These are phyloP conservation scores for Torymus tubicola DNA, from an alignment of 2,888 invertebrate genomes.

Conservation along the genomic window DNA sequence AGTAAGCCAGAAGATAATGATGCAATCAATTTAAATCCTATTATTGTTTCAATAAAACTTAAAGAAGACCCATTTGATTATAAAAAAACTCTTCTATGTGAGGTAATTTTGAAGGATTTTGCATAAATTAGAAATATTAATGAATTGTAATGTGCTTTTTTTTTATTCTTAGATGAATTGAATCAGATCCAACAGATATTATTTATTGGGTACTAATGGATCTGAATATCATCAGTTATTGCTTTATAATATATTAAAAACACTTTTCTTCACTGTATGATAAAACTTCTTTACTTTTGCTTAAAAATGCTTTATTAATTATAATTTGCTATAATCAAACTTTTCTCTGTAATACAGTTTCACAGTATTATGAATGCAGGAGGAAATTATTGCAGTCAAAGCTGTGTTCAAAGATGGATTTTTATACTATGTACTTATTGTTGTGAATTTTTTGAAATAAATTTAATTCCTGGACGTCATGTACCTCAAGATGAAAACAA, in stretches of 20 bases:
- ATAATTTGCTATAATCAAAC: neutral
- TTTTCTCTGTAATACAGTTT: slow-evolving; percentile 59
- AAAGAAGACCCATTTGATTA: slow-evolving; percentile 72
- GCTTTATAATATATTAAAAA: too few species aligned
- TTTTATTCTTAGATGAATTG: neutral
- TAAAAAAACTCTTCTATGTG: slow-evolving; percentile 70
- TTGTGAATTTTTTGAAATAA: slow-evolving; percentile 66
- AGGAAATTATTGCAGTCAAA: slow-evolving; percentile 66
- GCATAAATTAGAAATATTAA: neutral
- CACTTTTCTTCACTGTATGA: too few species aligned
- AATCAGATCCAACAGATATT: neutral
- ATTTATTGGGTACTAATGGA: too few species aligned
- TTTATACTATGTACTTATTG: slow-evolving; percentile 72
- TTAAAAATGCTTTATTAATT: too few species aligned
- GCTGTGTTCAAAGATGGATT: slow-evolving; percentile 71
- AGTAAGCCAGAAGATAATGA: slow-evolving; percentile 20
- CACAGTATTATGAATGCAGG: slow-evolving; percentile 58
- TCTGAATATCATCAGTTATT: too few species aligned
- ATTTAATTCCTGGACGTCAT: slow-evolving; percentile 65
- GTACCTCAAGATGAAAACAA: slow-evolving; percentile 66
- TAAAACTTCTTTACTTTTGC: too few species aligned
- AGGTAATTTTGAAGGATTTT: slow-evolving; percentile 65
- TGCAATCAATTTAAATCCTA: slow-evolving; percentile 36
- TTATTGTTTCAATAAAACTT: slow-evolving; percentile 69
- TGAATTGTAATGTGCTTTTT: slow-evolving; percentile 10